These are phyloP conservation scores for Rhabdomys pumilio DNA, from an alignment of 2,797 vertebrate genomes.

Conservation along the genomic window DNA sequence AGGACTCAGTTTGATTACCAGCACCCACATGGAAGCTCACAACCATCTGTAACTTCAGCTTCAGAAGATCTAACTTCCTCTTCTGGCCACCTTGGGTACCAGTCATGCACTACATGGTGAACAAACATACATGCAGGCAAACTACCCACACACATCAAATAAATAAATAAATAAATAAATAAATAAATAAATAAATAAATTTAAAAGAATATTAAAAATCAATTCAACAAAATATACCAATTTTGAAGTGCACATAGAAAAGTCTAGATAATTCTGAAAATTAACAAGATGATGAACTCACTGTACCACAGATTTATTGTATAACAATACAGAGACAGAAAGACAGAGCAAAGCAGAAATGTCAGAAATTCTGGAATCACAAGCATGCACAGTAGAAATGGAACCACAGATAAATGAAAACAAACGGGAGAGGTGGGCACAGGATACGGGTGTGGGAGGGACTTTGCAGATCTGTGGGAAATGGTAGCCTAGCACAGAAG, in stretches of 20 bases:
- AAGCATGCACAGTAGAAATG: neutral
- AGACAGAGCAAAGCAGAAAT: neutral
- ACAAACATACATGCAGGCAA: neutral
- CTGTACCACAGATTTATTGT: neutral
- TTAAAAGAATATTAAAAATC: neutral
- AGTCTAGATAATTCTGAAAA: neutral
- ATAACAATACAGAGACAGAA: neutral
- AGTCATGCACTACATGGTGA: neutral
- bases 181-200: neutral
- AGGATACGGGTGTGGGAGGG: fast-evolving
- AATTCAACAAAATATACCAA: neutral
- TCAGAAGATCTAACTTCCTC: neutral
- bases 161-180: too few relatives aligned
- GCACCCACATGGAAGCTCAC: neutral
- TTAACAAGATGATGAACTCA: neutral
- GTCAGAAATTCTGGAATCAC: neutral
- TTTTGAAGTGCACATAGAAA: neutral
- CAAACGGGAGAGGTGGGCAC: too few relatives aligned
- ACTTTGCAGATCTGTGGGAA: neutral
- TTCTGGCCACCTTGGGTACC: neutral
- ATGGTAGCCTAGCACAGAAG: neutral
- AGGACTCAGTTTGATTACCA: too few relatives aligned
- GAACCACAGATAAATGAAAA: neutral
- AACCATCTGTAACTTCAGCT: neutral
- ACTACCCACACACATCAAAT: neutral